Base-by-base conservation (phyloP, 37 sponge, comb jelly and placozoan genomes). In the Crambe crambe region DNA sequence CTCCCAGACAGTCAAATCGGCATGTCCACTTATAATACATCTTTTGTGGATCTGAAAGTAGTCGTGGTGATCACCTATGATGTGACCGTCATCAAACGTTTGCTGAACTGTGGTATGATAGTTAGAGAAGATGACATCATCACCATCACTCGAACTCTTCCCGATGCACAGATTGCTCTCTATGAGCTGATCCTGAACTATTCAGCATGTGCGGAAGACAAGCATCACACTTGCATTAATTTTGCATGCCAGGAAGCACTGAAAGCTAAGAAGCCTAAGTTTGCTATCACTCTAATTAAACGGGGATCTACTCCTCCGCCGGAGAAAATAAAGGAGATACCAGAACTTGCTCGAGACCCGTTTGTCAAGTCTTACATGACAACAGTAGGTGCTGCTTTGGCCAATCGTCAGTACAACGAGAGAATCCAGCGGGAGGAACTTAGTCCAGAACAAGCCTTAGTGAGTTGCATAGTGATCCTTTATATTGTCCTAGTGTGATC, bases 81-180 rank as follows among this genome's bases (percentile, higher is more conserved):
- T 2, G 8, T 6, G 4, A 1, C 9, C 2, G 20, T 73, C 20
- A 30, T 73, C 5, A 29, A 17, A 12, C 2, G 36, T 15, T 15
- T 73, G 57, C 27, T 73, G 23, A 4, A 29, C 12, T 61, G 72
- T 38, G 82, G 82, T 1, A 62, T 82, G 54, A 35, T 21, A 21
- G 32, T 73, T 1, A 61, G 40, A 35, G 65, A 44, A 18, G 39
- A 2, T 3, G 65, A 82, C 27, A 41, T 73, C 22, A 23, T 62
- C 2, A 18, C 23, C 0, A 54, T 54, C 42, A 72, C 73, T 3
- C 65, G 35, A 22, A 0, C 36, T 10, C 31, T 82, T 21, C 47
- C 65, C 5, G 64, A 63, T 1, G 20, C 41, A 18, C 25, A 30
- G 51, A 35, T 40, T 32, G 25, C 0, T 0, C 1, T 63, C 36